Base-by-base conservation (phyloP, 2,113 vertebrate genomes). In the Syngnathus scovelli region DNA sequence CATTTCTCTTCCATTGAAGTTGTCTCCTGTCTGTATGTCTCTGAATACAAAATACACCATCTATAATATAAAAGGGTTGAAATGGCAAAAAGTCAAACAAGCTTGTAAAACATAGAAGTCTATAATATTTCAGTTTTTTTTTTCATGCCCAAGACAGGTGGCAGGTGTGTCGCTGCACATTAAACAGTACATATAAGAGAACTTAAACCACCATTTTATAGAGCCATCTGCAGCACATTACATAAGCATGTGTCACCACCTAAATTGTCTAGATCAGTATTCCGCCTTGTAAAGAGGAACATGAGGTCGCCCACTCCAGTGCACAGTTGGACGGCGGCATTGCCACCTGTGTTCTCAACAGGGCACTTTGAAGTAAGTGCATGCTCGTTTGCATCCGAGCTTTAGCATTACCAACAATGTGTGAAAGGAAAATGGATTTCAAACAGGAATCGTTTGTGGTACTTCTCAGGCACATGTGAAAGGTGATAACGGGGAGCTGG, bases 231-330 rank as follows among this genome's bases (percentile, higher is more conserved):
- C 66, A 48, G 49, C 38, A 62, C 41, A 73, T 69, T 49, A 56
- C 36, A 41, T 38, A 43, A 55, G 18, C 41, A 61, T 71, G 63
- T 70, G 68, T 64, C 65, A 68, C 37, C 59, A n/a, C 58, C 72
- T 63, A 16, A 70, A 78, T 75, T 76, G 61, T 71, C 71, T 71
- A 59, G 67, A 77, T 78, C 61, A 65, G 58, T 62, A 19, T 65
- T 80, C 67, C 77, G 74, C 69, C 48, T 64, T 64, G 33, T 55
- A n/a, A 71, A 70, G 70, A 11, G 16, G 67, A 78, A 78, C 80
- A 86, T 68, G 64, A 79, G 76, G 76, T 62, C 64, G 61, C 43
- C 54, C 65, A 74, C 80, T 76, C 77, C 51, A 72, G 27, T 59
- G 64, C 73, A 61, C 85, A 76, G 75, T 73, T 76, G 65, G 77